These are phyloP conservation scores for Tromatobia lineatoria DNA, from an alignment of 2,888 invertebrate species.

Conservation along the genomic window DNA sequence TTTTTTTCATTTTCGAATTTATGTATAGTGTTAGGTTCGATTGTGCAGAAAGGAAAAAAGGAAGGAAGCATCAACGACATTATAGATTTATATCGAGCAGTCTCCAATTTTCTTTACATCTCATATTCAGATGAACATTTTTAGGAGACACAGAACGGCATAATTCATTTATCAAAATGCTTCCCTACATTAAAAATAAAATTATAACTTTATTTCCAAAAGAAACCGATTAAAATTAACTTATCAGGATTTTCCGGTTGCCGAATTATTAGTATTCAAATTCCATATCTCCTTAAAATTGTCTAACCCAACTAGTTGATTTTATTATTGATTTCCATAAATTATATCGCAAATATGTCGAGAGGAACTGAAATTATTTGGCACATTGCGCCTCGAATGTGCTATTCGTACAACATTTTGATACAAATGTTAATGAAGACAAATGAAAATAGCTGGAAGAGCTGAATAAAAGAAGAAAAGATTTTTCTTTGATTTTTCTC, in stretches of 20 bases:
- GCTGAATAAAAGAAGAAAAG: no score
- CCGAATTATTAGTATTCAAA: not conserved
- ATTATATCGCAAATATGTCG: conserved; percentile 3
- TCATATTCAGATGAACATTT: no score
- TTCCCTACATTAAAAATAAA: not conserved
- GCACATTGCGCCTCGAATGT: not conserved
- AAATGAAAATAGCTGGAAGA: not conserved
- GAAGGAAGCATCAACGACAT: no score
- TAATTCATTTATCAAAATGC: not conserved
- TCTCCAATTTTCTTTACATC: no score
- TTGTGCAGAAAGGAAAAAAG: conserved; percentile 66
- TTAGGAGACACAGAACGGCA: no score
- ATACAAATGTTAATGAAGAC: not conserved
- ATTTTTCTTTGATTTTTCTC: not conserved
- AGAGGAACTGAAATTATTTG: not conserved
- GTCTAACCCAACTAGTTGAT: not conserved
- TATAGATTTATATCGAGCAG: no score
- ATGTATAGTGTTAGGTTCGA: conserved; percentile 53
- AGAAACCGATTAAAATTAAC: no score
- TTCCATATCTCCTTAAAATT: not conserved
- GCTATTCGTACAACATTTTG: not conserved
- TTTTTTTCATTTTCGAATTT: conserved; percentile 11
- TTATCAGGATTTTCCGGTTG: no score
- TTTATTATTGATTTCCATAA: not conserved
- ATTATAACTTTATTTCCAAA: no score